These are phyloP conservation scores for Tupaia chinensis DNA, from an alignment of 2,113 vertebrate genomes.

Conservation along the genomic window DNA sequence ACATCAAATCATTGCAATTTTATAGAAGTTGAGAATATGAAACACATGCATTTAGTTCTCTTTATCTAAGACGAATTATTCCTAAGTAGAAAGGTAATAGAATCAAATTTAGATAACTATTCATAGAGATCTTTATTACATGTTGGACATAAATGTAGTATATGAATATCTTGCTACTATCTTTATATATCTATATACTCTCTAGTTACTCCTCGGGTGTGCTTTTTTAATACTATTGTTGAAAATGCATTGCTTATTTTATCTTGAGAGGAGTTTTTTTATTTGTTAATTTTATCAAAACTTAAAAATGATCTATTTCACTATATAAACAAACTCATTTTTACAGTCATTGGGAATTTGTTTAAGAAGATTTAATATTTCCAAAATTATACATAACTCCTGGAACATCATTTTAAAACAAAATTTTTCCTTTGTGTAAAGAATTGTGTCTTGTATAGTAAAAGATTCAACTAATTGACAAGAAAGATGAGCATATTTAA, in stretches of 20 bases:
- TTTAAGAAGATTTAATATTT: conserved; percentile 10
- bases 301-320: not conserved
- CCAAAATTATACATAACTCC: not conserved
- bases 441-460: not conserved
- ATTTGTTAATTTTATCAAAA: not conserved
- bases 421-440: not conserved
- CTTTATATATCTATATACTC: not conserved
- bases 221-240: not conserved
- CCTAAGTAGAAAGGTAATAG: not conserved
- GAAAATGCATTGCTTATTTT: not conserved
- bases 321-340: not conserved
- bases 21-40: conserved; percentile 32
- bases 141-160: not conserved
- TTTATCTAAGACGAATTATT: conserved; percentile 39
- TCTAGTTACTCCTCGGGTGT: not conserved
- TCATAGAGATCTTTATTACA: not conserved
- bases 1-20: not conserved
- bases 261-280: not conserved
- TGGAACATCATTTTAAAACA: not conserved
- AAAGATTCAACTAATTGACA: not conserved
- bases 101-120: not conserved
- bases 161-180: not conserved
- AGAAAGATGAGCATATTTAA: not conserved
- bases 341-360: not conserved
- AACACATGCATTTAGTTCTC: not conserved